Evolutionary conservation across 2,113 vertebrate genomes (phyloP), one percentile per base, ranked within the genome.

Genomic region (Mungos mungo): DNA sequence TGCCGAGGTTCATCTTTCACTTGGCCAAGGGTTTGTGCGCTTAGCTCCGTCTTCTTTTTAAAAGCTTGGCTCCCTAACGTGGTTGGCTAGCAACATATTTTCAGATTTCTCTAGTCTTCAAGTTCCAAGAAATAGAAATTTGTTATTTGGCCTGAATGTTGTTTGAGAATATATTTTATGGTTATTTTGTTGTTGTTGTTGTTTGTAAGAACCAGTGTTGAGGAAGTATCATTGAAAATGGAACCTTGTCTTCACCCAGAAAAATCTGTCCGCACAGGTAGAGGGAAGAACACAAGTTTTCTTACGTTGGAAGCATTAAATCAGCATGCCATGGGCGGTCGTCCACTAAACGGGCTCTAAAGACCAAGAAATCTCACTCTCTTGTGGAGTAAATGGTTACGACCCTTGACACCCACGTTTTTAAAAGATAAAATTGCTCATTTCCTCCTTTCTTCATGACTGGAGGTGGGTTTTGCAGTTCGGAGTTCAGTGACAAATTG

Each of bases 91-190:
- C 45, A 71, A 31, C n/a, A 18, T 81, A 14, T 72, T 94, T 88
- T 88, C 88, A 41, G 63, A 25, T 94, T 96, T 97, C 66, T 96
- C 4, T 12, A 60, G 13, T 60, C 14, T 86, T 85, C 84, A 41
- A 69, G 33, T 81, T 85, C 68, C 54, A 87, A 35, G 79, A 87
- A 93, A 38, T 45, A 25, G n/a, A 82, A 69, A 74, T 91, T 69
- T 84, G 57, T 92, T 96, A 63, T 74, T 91, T 95, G 82, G 68
- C 52, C 60, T 71, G 66, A 63, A 33, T 86, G 65, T 41, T 77
- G 15, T 31, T 91, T 92, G 79, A 83, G 60, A 88, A 82, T 87
- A 10, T 66, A 12, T 89, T 93, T 79, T 52, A 69, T 29, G 66
- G 27, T 38, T 15, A 19, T 45, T 66, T 65, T 35, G 63, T 74